A percentile compares a stretch with the other conserved stretches of the same genome.
Evolutionary conservation across 2,113 vertebrate genomes (phyloP).

Genomic region (Baryphthengus martii): DNA sequence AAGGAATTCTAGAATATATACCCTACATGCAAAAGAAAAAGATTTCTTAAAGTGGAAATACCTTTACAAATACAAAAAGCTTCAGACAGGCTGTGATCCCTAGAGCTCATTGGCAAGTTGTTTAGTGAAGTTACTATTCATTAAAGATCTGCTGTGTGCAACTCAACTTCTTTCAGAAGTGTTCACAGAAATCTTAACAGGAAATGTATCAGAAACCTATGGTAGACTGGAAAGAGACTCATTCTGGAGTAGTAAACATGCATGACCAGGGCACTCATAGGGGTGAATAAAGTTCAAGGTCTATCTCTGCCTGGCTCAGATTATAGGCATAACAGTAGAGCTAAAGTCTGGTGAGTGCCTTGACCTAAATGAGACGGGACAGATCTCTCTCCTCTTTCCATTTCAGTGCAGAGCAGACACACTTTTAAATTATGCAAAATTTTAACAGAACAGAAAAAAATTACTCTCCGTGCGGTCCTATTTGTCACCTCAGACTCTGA

Average conservation of each 20-base stretch:
- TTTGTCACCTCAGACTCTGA: not conserved
- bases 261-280: accelerated
- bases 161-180: not conserved
- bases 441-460: not conserved
- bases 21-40: not conserved
- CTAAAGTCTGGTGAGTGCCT: not conserved
- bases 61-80: not conserved
- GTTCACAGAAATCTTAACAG: not conserved
- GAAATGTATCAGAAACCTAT: not conserved
- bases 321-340: not conserved
- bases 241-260: not conserved
- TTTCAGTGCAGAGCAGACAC: not conserved
- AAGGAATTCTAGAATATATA: not conserved
- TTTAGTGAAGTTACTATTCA: not conserved
- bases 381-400: not conserved
- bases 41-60: not conserved
- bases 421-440: not conserved
- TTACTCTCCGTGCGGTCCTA: not conserved
- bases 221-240: not conserved
- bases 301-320: not conserved
- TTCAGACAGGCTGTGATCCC: not conserved
- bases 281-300: not conserved
- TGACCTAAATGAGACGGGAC: not conserved
- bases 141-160: not conserved
- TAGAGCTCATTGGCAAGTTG: not conserved